These are phyloP conservation scores for Chiloscyllium plagiosum DNA, from an alignment of 2,113 vertebrate species.

Conservation along the genomic window DNA sequence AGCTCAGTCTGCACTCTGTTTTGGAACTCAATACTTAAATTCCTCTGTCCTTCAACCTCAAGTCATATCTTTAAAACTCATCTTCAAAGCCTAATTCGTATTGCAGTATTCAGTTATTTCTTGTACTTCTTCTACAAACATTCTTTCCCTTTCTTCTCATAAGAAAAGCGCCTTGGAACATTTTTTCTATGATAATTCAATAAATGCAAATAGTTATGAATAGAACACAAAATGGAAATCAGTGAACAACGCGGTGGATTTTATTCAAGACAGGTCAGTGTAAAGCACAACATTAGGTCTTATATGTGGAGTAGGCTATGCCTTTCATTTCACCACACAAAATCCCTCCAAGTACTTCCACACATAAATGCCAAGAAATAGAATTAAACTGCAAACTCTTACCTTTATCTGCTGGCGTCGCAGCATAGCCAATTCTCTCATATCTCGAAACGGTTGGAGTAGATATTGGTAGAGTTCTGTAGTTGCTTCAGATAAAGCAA, in stretches of 20 bases:
- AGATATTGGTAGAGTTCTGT: conserved; percentile 93
- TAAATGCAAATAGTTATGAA: neutral
- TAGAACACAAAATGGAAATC: neutral
- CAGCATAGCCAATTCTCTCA: conserved; percentile 92
- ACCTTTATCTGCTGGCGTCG: conserved; percentile 97
- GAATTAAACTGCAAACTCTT: conserved; percentile 36
- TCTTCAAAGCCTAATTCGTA: neutral
- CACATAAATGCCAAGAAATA: neutral
- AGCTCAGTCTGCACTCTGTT: neutral
- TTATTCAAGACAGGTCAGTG: neutral
- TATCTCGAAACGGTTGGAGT: conserved; percentile 93
- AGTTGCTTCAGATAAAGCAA: conserved; percentile 81
- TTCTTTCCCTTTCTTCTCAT: neutral
- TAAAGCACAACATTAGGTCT: neutral
- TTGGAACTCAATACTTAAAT: neutral
- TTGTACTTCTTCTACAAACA: neutral
- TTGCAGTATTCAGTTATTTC: neutral
- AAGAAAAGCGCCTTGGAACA: neutral
- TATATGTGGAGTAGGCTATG: neutral
- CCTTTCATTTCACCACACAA: neutral
- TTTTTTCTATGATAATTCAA: neutral
- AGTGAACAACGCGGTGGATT: neutral
- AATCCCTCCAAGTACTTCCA: neutral
- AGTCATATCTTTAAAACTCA: neutral
- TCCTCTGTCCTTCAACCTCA: neutral